Evolutionary conservation across 2,888 invertebrate genomes (phyloP), one percentile per base, ranked within the genome.

Genomic region (Abrostola triplasia): DNA sequence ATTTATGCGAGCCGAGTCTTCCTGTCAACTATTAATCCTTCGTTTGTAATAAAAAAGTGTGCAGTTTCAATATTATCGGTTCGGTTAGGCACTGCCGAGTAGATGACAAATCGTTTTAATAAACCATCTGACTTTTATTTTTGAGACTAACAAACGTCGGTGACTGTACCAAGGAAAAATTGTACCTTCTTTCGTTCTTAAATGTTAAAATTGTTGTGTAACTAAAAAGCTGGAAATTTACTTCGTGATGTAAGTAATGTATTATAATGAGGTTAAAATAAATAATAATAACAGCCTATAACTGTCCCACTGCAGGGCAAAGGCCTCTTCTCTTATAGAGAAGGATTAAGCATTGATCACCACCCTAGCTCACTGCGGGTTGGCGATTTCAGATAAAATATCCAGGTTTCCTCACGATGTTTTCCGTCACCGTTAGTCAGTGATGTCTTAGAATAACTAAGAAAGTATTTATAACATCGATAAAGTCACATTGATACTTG

Each of bases 11-110:
- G 76, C 81, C 75, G 77, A 83, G 84, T 84, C 88, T 89, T 87
- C 84, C 91, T 91, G 92, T 90, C 92, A 88, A 88, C 92, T 88
- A 92, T 92, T 92, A 93, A 93, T 92, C 90, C 92, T 90, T 92
- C 86, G 86, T 83, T 87, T 78, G 81, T 81, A 73, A 79, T 84
- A 85, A 87, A 87, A 74, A 88, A 84, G 83, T 83, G 81, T 84
- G 84, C 85, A 83, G 81, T 86, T 86, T 83, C 86, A 83, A 85
- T 84, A 86, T 87, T 88, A 88, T 85, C 80, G 81, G 84, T 79
- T 67, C 76, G 51, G 55, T 68, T 57, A 67, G 51, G 60, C 53
- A 64, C 49, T 65, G 54, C 65, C 57, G 66, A 71, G 67, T 70
- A 62, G 59, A 70, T 77, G 78, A 80, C 76, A 73, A 80, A 79